Evolutionary conservation across 2,888 invertebrate species (phyloP).

Genomic region (Epinotia nisella): DNA sequence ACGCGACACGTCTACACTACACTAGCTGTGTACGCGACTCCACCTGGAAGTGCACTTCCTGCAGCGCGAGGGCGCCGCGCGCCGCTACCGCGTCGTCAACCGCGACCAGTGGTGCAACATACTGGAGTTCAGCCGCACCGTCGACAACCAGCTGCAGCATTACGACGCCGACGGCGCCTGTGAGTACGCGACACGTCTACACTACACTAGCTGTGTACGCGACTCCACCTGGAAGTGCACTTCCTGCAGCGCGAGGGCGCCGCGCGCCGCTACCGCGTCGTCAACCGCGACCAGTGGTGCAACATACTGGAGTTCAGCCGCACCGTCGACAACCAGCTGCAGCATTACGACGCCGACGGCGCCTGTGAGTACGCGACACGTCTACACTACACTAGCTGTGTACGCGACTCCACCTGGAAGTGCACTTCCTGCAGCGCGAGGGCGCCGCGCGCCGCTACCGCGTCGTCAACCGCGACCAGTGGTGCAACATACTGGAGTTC

Average conservation of each 20-base stretch:
- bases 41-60: too few species aligned
- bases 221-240: too few species aligned
- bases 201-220: too few species aligned
- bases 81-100: constrained; percentile 92
- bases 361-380: constrained; percentile 90
- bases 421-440: too few species aligned
- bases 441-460: too few species aligned
- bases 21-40: too few species aligned
- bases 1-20: too few species aligned
- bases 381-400: constrained; percentile 65
- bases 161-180: constrained; percentile 98
- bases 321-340: constrained; percentile 92
- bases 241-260: too few species aligned
- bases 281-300: not conserved
- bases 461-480: constrained; percentile 79
- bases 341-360: constrained; percentile 97
- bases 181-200: too few species aligned
- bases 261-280: constrained; percentile 88
- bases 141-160: constrained; percentile 92
- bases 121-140: constrained; percentile 96
- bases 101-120: constrained; percentile 96
- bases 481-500: constrained; percentile 95
- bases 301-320: constrained; percentile 87
- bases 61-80: too few species aligned
- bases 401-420: too few species aligned